A percentile compares a stretch with the other conserved stretches of the same genome.
These are phyloP conservation scores for Dryas iulia DNA, from an alignment of 1,140 invertebrate species.

Conservation along the genomic window DNA sequence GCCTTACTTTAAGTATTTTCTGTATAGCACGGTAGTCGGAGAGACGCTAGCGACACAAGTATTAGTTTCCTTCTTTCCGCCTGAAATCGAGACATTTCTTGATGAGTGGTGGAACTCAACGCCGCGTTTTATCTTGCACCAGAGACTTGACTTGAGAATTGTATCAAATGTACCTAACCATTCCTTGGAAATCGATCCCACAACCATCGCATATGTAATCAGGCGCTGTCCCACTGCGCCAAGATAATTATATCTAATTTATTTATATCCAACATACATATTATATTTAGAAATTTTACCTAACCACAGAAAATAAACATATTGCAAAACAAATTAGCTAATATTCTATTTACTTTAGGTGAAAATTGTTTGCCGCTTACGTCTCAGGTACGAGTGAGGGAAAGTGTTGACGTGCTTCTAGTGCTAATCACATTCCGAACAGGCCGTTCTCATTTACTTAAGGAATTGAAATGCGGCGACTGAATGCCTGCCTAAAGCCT, in stretches of 20 bases:
- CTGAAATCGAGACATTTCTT: too few species aligned
- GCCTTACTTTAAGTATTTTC: too few species aligned
- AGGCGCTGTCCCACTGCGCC: too few species aligned
- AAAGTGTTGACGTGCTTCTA: slow-evolving; percentile 18
- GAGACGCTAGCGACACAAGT: too few species aligned
- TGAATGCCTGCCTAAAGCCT: neutral
- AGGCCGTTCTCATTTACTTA: slow-evolving; percentile 18
- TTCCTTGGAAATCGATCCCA: too few species aligned
- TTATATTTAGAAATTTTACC: neutral
- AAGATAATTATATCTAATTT: too few species aligned
- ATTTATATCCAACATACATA: neutral
- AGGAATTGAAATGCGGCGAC: slow-evolving; percentile 1
- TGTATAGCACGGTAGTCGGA: too few species aligned
- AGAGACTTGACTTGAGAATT: too few species aligned
- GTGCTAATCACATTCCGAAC: slow-evolving; percentile 20
- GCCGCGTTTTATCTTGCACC: too few species aligned
- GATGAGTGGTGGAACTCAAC: neutral
- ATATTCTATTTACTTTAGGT: slow-evolving; percentile 13
- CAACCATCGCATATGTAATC: too few species aligned
- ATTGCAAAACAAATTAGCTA: slow-evolving; percentile 10
- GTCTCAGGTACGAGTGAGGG: slow-evolving; percentile 3
- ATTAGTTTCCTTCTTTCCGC: too few species aligned
- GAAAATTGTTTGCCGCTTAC: slow-evolving; percentile 7
- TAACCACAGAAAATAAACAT: neutral
- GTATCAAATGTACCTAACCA: too few species aligned